Evolutionary conservation across 1,140 invertebrate species (phyloP).

Genomic region (Diabrotica virgifera): DNA sequence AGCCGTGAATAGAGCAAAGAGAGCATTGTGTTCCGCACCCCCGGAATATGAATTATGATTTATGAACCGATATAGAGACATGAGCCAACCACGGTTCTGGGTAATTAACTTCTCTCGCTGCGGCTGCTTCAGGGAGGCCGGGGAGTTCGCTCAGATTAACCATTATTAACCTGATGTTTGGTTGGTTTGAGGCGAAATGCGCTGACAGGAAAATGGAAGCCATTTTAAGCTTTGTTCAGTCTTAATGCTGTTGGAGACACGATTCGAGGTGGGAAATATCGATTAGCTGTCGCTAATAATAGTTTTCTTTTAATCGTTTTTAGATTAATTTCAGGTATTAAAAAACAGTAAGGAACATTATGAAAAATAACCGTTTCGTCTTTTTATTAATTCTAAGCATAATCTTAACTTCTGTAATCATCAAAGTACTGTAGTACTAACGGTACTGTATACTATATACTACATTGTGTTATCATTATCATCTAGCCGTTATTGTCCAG

Average conservation of each 20-base stretch:
- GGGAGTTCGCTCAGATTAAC: constrained; percentile 33
- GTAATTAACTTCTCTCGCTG: constrained; percentile 36
- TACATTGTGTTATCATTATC: no score
- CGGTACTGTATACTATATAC: no score
- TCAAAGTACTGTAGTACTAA: no score
- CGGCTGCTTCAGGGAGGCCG: constrained; percentile 16
- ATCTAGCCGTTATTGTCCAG: no score
- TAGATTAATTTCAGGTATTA: no score
- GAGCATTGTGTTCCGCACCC: constrained; percentile 34
- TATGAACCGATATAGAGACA: constrained; percentile 33
- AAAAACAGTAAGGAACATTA: no score
- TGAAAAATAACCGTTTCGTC: no score
- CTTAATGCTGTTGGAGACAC: not conserved
- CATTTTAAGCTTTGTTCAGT: constrained; percentile 1
- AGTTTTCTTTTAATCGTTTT: no score
- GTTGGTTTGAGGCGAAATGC: constrained; percentile 13
- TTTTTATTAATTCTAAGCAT: no score
- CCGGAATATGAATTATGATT: constrained; percentile 42
- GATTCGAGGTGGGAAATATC: not conserved
- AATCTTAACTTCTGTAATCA: no score
- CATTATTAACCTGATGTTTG: constrained; percentile 35
- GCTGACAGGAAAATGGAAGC: constrained; percentile 9
- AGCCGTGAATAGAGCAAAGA: constrained; percentile 29
- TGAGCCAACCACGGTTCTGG: constrained; percentile 42
- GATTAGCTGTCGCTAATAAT: not conserved